Conservation (phyloP, 2,888 invertebrate genomes). For the Coelinius sp. region DNA sequence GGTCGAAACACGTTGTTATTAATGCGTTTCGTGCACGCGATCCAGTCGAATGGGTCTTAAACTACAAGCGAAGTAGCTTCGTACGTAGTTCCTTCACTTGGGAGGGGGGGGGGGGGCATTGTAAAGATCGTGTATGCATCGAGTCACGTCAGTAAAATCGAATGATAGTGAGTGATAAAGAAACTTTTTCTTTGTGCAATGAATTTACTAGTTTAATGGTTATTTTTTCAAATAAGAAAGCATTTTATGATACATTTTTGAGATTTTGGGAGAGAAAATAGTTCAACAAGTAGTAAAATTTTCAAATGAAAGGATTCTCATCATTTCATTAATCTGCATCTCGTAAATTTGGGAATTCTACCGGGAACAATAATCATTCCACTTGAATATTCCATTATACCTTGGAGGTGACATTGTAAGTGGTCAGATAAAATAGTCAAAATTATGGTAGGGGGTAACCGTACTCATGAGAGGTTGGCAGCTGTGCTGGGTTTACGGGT, state of each 20-base stretch:
- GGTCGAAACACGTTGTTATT: slow-evolving; percentile 58
- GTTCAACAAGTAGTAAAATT: not conserved
- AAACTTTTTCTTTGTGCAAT: not conserved
- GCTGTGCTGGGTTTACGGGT: slow-evolving; percentile 35
- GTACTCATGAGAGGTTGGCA: slow-evolving; percentile 7
- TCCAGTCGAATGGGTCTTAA: slow-evolving; percentile 57
- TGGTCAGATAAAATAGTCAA: slow-evolving; percentile 6
- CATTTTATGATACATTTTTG: not conserved
- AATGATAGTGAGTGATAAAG: slow-evolving; percentile 14
- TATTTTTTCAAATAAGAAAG: too few species aligned
- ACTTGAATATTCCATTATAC: not conserved
- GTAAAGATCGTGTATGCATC: slow-evolving; percentile 45
- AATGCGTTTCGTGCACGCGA: slow-evolving; percentile 64
- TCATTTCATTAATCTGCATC: too few species aligned
- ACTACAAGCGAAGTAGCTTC: slow-evolving; percentile 50
- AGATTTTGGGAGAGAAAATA: slow-evolving; percentile 14
- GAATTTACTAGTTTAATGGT: not conserved
- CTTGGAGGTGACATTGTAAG: not conserved
- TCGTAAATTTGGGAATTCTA: not conserved
- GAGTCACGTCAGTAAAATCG: slow-evolving; percentile 34
- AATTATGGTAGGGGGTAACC: slow-evolving; percentile 1
- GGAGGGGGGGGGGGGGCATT: slow-evolving; percentile 40
- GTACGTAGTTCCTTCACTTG: slow-evolving; percentile 5
- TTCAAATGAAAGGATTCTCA: not conserved
- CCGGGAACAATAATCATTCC: not conserved